Evolutionary conservation across 2,113 vertebrate species (phyloP).

Genomic region (Microtus oregoni): DNA sequence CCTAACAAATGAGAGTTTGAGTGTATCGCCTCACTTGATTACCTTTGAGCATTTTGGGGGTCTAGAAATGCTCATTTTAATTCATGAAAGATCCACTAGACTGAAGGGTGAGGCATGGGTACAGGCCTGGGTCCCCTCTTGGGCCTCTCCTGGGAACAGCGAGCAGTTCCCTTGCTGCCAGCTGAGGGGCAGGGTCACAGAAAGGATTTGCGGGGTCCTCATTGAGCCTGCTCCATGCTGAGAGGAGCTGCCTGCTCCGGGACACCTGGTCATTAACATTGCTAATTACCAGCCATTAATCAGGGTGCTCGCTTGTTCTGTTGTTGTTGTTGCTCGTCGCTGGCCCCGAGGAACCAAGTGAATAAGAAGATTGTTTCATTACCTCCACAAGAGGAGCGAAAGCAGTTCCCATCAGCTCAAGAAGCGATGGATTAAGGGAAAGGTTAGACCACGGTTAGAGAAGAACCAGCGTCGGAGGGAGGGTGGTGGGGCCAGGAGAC

Average conservation of each 20-base stretch:
- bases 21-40: constrained; percentile 74
- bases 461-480: constrained; percentile 73
- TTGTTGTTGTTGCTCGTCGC: constrained; percentile 89
- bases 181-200: constrained; percentile 94
- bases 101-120: constrained; percentile 87
- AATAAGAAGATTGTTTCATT: constrained; percentile 95
- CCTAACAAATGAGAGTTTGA: constrained; percentile 65
- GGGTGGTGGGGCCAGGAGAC: constrained; percentile 72
- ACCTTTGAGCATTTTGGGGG: constrained; percentile 82
- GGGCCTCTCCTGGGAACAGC: constrained; percentile 91
- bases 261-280: constrained; percentile 99
- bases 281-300: constrained; percentile 99
- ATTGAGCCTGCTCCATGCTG: constrained; percentile 94
- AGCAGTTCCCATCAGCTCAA: constrained; percentile 94
- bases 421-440: constrained; percentile 92
- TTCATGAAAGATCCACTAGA: constrained; percentile 90
- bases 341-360: constrained; percentile 89
- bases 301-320: constrained; percentile 91
- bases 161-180: constrained; percentile 92
- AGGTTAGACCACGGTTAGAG: constrained; percentile 90
- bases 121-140: constrained; percentile 88
- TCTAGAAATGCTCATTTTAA: constrained; percentile 89
- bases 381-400: constrained; percentile 94
- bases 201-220: constrained; percentile 95
- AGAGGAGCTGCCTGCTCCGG: constrained; percentile 96